Evolutionary conservation across 2,113 vertebrate genomes (phyloP).

Genomic region (Bambusicola thoracicus): DNA sequence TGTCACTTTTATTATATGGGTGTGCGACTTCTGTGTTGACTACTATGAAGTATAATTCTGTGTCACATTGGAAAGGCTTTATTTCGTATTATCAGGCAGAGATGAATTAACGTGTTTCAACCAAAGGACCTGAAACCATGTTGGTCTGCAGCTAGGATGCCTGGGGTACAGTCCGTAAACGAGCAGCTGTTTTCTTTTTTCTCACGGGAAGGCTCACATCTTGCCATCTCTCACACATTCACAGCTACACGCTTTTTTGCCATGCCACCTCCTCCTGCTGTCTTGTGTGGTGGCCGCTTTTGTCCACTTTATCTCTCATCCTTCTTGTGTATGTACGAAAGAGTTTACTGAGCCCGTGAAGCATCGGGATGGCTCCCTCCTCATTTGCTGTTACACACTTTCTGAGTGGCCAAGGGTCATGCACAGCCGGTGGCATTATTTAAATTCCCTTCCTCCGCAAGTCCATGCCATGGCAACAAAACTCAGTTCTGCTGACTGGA

Average conservation of each 20-base stretch:
- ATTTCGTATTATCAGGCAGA: neutral
- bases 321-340: neutral
- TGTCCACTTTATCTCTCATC: neutral
- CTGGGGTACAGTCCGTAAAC: neutral
- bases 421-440: slow-evolving; percentile 76
- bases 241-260: neutral
- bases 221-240: neutral
- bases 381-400: slow-evolving; percentile 4
- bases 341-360: neutral
- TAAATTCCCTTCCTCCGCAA: slow-evolving; percentile 79
- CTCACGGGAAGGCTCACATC: neutral
- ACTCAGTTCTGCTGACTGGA: slow-evolving; percentile 70
- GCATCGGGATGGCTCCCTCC: neutral
- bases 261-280: slow-evolving; percentile 18
- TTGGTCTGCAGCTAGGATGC: neutral
- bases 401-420: slow-evolving; percentile 31
- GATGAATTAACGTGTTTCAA: neutral
- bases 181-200: neutral
- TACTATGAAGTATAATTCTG: neutral
- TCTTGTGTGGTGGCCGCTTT: neutral
- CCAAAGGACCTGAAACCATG: neutral
- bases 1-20: neutral
- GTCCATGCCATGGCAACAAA: slow-evolving; percentile 80
- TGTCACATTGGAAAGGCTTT: neutral
- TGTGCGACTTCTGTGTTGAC: neutral